Evolutionary conservation across 2,113 vertebrate species (phyloP), one percentile per base, ranked within the genome.

Genomic region (Oenanthe oenanthe): DNA sequence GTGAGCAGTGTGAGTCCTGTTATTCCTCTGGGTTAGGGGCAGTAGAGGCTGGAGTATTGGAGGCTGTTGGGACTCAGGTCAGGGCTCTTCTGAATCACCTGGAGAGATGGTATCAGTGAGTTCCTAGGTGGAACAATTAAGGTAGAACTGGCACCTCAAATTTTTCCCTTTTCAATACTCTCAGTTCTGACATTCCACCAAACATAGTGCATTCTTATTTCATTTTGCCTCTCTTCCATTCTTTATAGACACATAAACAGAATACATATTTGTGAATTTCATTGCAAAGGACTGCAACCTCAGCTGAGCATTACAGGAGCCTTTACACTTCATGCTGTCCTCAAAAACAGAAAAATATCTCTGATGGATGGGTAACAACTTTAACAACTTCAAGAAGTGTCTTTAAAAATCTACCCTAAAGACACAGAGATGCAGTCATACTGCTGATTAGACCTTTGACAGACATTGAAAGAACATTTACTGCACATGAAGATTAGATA

Each of bases 401-500:
- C 29, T 66, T 77, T 65, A 26, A 61, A 91, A 78, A 17, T 68
- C 71, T 78, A 36, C 16, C 18, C 53, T 77, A 31, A 62, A 89
- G 56, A 51, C 57, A 74, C 73, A 78, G 42, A 66, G 45, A 72
- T 58, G 47, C 9, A 71, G 50, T 86, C 31, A 82, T 34, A 66
- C 43, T 58, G 36, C 43, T 91, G 53, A 57, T 68, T 85, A 63
- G 89, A 85, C 47, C 28, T 89, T 85, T 89, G 80, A 95, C 42
- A 83, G 67, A 74, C 56, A 57, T 17, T 83, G 57, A 68, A 84
- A 80, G 65, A 76, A 68, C 43, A 80, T 81, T 61, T 85, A 85
- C 29, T 50, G 74, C 22, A 28, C 31, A 36, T 71, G 45, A 88
- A 87, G 71, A 85, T 86, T 83, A 96, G 95, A 80, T 92, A 94